Percentiles rank a stretch among this genome's conserved stretches.
Conservation (phyloP, 2,888 invertebrate genomes). For the Rhyacophila evoluta region DNA sequence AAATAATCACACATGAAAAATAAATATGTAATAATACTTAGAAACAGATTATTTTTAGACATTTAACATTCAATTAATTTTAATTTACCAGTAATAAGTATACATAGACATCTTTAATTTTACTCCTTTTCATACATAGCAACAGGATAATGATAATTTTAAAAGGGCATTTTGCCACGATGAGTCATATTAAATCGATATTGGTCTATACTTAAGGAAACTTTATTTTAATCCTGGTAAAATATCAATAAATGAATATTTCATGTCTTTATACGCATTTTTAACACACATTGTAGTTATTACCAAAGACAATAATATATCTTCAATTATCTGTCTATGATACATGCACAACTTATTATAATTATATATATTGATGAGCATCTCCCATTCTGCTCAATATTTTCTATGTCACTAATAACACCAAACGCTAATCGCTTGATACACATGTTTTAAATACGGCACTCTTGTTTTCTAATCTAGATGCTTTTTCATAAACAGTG, state of each 20-base stretch:
- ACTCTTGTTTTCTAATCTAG: background rate
- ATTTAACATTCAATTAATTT: too few species aligned
- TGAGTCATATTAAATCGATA: too few species aligned
- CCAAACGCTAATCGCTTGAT: background rate
- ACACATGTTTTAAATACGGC: background rate
- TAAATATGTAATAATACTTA: too few species aligned
- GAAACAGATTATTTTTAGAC: too few species aligned
- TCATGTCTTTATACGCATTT: background rate
- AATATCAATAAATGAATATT: background rate
- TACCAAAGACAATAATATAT: slow-evolving; percentile 3
- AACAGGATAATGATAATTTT: too few species aligned
- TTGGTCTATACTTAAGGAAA: too few species aligned
- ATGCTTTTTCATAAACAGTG: background rate
- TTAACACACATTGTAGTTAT: background rate
- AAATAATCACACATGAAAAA: too few species aligned
- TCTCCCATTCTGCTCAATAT: background rate
- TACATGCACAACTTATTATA: background rate
- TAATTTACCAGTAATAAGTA: too few species aligned
- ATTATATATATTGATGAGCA: background rate
- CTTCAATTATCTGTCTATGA: background rate
- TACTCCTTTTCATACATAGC: too few species aligned
- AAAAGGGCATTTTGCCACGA: too few species aligned
- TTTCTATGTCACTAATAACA: background rate
- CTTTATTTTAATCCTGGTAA: too few species aligned
- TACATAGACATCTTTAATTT: too few species aligned